Evolutionary conservation across 2,888 invertebrate genomes (phyloP), one percentile per base, ranked within the genome.

Genomic region (Melanostoma scalare): DNA sequence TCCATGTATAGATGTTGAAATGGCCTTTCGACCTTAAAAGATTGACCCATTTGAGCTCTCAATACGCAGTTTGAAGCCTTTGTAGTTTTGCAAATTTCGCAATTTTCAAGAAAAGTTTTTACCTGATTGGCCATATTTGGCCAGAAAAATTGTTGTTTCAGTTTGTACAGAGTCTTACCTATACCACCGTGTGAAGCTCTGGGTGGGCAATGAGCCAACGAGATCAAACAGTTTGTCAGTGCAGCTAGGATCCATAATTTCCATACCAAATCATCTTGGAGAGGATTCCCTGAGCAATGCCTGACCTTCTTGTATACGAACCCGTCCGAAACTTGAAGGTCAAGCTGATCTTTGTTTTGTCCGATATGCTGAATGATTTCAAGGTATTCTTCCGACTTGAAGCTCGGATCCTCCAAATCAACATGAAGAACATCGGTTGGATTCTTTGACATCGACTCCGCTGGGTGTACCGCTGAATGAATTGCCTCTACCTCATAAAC

Each of bases 161-260:
- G 10, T 1, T 3, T 1, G 8, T 35, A 53, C 0, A 53, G 35
- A 3, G 53, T 36, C 4, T 53, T 53, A 1, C 10, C 20, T 2
- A 50, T 52, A 6, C 40, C 52, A 2, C 52, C 52, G 8, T 50
- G 52, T 0, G 53, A 67, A 31, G 65, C 40, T 52, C 50, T 9
- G 1, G 65, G 31, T 0, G 65, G 52, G 3, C 42, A 31, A 67
- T 67, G 65, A n/a, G 65, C 65, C 20, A 10, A 6, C 0, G 8
- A 31, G 0, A 53, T 42, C 4, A 65, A 33, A 33, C 5, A 10
- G n/a, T 46, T 8, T 40, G 55, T 68, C 42, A 68, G 46, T 20
- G 33, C 67, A 3, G 33, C 6, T 9, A 53, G 44, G n/a, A 67
- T 9, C 67, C 67, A 67, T 2, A 67, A 6, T n/a, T 68, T 55